These are phyloP conservation scores for Leptocoma aspasia DNA, from an alignment of 2,113 vertebrate genomes.

Conservation along the genomic window DNA sequence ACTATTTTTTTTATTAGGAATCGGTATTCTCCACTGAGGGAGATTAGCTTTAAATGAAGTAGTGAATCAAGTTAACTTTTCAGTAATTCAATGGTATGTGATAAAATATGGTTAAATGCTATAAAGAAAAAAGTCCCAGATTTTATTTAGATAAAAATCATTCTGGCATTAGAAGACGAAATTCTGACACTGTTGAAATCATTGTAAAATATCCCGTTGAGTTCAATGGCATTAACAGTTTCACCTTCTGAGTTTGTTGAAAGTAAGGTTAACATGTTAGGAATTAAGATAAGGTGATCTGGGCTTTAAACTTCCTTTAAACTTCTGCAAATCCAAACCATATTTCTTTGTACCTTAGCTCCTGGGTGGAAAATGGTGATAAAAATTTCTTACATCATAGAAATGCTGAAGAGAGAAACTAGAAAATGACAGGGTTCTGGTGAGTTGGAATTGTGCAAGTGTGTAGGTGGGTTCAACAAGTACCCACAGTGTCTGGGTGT, in stretches of 20 bases:
- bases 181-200: slow-evolving; percentile 29
- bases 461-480: not conserved
- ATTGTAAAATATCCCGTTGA: slow-evolving; percentile 36
- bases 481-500: not conserved
- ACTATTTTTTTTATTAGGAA: not conserved
- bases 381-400: not conserved
- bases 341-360: slow-evolving; percentile 5
- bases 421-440: not conserved
- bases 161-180: not conserved
- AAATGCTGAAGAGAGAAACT: not conserved
- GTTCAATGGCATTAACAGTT: slow-evolving; percentile 46
- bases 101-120: slow-evolving; percentile 1
- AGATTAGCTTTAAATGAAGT: not conserved
- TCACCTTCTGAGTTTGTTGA: slow-evolving; percentile 38
- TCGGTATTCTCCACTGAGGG: not conserved
- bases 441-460: not conserved
- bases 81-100: not conserved
- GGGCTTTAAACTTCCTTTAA: slow-evolving; percentile 9
- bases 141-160: slow-evolving; percentile 45
- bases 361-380: not conserved
- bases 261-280: slow-evolving; percentile 51
- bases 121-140: not conserved
- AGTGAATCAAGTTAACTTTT: not conserved
- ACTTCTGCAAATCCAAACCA: slow-evolving; percentile 51
- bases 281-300: slow-evolving; percentile 52